A percentile compares a stretch with the other conserved stretches of the same genome.
These are phyloP conservation scores for Hyles vespertilio DNA, from an alignment of 1,140 invertebrate genomes.

Conservation along the genomic window DNA sequence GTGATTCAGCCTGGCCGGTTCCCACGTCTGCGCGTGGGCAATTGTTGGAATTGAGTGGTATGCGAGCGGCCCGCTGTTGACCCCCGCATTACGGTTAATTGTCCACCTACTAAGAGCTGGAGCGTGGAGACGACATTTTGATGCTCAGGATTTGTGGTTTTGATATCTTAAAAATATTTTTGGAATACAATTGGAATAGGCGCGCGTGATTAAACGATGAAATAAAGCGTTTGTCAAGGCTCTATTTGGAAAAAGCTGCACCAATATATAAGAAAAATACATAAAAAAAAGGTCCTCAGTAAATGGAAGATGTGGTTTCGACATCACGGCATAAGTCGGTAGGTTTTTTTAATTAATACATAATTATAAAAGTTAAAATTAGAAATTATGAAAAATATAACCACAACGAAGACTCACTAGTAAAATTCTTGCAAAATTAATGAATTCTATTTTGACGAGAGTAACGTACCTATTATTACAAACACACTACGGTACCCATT, in stretches of 20 bases:
- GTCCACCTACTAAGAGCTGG: constrained; percentile 39
- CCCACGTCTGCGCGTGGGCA: constrained; percentile 49
- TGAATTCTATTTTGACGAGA: background rate
- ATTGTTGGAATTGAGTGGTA: constrained; percentile 56
- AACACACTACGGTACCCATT: too few species aligned
- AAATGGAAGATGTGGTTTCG: too few species aligned
- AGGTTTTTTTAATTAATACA: background rate
- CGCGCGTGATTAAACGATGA: too few species aligned
- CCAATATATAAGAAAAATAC: too few species aligned
- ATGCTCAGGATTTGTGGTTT: too few species aligned
- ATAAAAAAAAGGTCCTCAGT: too few species aligned
- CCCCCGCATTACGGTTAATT: constrained; percentile 47
- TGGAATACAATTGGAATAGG: too few species aligned
- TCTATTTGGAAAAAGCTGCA: too few species aligned
- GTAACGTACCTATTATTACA: background rate
- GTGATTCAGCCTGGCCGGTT: constrained; percentile 44
- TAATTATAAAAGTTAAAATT: background rate
- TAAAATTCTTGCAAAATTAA: background rate
- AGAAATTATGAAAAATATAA: background rate
- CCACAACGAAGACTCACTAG: background rate
- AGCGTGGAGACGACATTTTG: constrained; percentile 15
- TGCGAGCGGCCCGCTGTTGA: constrained; percentile 44
- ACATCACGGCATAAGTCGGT: too few species aligned
- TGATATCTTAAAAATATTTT: too few species aligned
- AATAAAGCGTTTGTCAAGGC: too few species aligned